Evolutionary conservation across 2,113 vertebrate genomes (phyloP).

Genomic region (Candoia aspera): DNA sequence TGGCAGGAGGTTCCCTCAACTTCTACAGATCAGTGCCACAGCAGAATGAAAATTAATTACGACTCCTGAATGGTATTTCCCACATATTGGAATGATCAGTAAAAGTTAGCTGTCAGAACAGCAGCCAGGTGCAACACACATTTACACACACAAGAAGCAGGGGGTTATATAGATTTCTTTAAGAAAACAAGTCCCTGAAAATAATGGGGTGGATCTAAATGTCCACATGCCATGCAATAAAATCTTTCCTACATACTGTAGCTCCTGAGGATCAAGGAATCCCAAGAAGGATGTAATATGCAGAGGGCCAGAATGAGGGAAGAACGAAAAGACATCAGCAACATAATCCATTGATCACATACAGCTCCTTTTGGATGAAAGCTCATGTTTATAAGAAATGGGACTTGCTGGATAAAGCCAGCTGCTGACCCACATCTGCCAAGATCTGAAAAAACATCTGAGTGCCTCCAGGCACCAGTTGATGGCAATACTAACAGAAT

Average conservation of each 20-base stretch:
- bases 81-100: background rate
- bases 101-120: background rate
- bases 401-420: background rate
- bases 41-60: background rate
- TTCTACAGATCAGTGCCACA: conserved; percentile 14
- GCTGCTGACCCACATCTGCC: background rate
- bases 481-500: background rate
- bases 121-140: background rate
- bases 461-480: background rate
- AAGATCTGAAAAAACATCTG: background rate
- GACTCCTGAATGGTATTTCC: background rate
- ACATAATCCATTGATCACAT: background rate
- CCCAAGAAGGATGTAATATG: background rate
- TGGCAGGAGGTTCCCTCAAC: background rate
- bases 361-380: background rate
- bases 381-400: background rate
- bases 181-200: background rate
- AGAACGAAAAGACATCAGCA: background rate
- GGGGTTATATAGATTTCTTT: background rate
- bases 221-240: background rate
- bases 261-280: background rate
- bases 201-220: background rate
- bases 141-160: background rate
- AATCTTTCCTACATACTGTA: background rate
- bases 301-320: background rate